Evolutionary conservation across 2,888 invertebrate species (phyloP), one percentile per base, ranked within the genome.

Genomic region (Orthosia gothica): DNA sequence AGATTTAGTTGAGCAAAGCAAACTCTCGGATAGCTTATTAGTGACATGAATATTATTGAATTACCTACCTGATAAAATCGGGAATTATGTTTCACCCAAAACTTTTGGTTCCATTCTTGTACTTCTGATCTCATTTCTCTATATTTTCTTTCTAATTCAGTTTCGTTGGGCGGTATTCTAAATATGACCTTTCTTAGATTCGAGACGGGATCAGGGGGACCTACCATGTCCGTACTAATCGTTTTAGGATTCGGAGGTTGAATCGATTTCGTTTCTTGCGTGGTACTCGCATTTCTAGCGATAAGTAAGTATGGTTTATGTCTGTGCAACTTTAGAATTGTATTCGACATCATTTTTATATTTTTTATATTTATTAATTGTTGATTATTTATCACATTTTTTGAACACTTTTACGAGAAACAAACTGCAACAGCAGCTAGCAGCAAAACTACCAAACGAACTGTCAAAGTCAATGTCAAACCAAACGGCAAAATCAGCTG

Each of bases 71-170:
- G 97, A 89, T 97, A 97, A 93, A 99, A 99, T 72, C 97, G 97
- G 40, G 97, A 97, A 90, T 99, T 99, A 88, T 99, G 99, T 79
- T 97, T 96, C 0, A 97, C 96, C 99, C 99, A 99, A 94, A 99
- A 99, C 54, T 97, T 95, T 83, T 99, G 98, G 93, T 99, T 99
- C 99, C 99, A 99, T 73, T 97, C 95, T 88, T 98, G 98, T 0
- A 98, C 98, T 78, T 97, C 97, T 81, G 97, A 95, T 88, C 98
- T 97, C 83, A 97, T 92, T 83, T 97, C 92, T 77, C 99, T 96
- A 86, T 98, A 97, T 82, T 94, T 93, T 84, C 95, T 97, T 88
- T 98, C 98, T 70, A 98, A 88, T 2, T 89, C 82, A 0, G 98
- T 97, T 94, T 99, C 99, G 87, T 97, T 95, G 3, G 95, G 84